Percentiles rank a stretch among this genome's conserved stretches.
These are phyloP conservation scores for Dicyrtomina minuta DNA, from an alignment of 2,888 invertebrate species.

Conservation along the genomic window DNA sequence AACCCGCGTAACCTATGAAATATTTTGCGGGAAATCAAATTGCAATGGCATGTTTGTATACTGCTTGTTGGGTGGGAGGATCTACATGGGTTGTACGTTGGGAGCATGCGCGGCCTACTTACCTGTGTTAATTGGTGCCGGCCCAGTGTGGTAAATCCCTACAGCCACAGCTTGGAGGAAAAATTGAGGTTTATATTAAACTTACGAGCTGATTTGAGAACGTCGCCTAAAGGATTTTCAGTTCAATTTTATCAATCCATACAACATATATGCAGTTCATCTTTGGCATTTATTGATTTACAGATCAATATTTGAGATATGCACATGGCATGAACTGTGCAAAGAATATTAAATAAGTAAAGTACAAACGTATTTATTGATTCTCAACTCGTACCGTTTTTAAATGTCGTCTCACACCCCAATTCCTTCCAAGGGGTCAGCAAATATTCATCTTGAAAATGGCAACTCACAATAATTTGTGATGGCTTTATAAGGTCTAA, in stretches of 20 bases:
- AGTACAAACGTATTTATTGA: background rate
- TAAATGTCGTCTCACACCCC: slow-evolving; percentile 38
- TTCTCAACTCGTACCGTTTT: slow-evolving; percentile 32
- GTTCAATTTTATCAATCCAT: background rate
- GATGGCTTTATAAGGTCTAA: slow-evolving; percentile 40
- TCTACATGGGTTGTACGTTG: too few species aligned
- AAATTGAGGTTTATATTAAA: slow-evolving; percentile 41
- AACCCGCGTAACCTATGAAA: too few species aligned
- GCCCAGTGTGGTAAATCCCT: too few species aligned
- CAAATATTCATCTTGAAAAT: slow-evolving; percentile 38
- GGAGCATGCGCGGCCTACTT: too few species aligned
- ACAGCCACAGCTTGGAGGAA: slow-evolving; percentile 33
- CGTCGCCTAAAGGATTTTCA: slow-evolving; percentile 31
- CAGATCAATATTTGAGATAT: background rate
- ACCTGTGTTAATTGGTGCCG: too few species aligned
- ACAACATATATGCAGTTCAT: background rate
- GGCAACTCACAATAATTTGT: slow-evolving; percentile 47
- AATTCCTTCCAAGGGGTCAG: slow-evolving; percentile 38
- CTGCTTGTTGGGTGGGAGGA: too few species aligned
- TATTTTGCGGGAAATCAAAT: too few species aligned
- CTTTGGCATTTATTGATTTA: background rate
- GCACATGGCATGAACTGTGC: background rate
- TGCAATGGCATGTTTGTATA: too few species aligned
- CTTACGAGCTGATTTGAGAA: slow-evolving; percentile 33
- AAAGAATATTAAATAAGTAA: background rate